Conservation (phyloP, 2,113 vertebrate species). For the Osmerus eperlanus region DNA sequence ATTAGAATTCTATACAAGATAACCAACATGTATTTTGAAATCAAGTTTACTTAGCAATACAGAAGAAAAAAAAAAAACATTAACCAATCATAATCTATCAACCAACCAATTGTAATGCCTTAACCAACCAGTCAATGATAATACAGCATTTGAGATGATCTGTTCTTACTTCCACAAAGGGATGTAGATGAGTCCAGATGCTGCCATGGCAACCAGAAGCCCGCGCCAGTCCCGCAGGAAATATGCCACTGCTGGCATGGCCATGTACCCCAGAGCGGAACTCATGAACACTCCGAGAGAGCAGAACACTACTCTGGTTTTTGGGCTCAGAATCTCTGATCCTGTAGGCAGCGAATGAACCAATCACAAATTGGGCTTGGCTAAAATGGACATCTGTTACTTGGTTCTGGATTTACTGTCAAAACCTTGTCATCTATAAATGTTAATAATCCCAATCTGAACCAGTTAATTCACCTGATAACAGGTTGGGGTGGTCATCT, state of each 20-base stretch:
- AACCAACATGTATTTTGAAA: too few relatives aligned
- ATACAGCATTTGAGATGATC: neutral
- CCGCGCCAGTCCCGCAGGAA: slow-evolving; percentile 80
- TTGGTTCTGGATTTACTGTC: too few relatives aligned
- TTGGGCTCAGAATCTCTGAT: slow-evolving; percentile 82
- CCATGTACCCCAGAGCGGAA: slow-evolving; percentile 84
- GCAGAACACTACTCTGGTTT: slow-evolving; percentile 75
- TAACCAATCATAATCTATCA: neutral
- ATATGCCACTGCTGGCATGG: slow-evolving; percentile 78
- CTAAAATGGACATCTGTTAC: too few relatives aligned
- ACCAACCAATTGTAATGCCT: too few relatives aligned
- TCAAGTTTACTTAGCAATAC: too few relatives aligned
- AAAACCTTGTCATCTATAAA: too few relatives aligned
- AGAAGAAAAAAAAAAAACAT: neutral
- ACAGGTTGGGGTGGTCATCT: too few relatives aligned
- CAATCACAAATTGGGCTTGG: too few relatives aligned
- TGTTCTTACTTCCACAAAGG: slow-evolving; percentile 73
- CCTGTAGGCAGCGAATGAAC: slow-evolving; percentile 59
- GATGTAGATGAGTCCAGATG: slow-evolving; percentile 69
- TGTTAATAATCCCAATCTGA: too few relatives aligned
- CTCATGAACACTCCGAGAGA: slow-evolving; percentile 84
- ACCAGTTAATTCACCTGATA: too few relatives aligned
- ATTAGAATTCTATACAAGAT: too few relatives aligned
- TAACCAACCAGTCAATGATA: too few relatives aligned
- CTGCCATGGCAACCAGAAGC: slow-evolving; percentile 76